phyloP scores from a whole-genome alignment of 1,140 invertebrate species.

The Dufourea novaeangliae region DNA sequence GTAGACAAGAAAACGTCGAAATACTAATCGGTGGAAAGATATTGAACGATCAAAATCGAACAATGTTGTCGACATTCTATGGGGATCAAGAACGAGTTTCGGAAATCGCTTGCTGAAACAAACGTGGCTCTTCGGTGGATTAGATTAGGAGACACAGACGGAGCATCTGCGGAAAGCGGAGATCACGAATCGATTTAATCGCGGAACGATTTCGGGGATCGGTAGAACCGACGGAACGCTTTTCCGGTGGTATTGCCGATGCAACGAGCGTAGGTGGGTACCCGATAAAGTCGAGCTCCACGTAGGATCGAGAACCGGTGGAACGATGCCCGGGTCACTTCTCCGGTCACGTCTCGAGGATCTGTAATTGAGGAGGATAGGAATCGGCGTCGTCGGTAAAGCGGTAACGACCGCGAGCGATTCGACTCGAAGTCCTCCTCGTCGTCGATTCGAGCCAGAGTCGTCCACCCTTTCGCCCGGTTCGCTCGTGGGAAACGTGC shows the following conservation, averaged over 20 bases:
- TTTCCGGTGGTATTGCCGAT: constrained; percentile 42
- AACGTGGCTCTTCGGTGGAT: constrained; percentile 17
- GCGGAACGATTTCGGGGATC: constrained; percentile 41
- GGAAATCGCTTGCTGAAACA: constrained; percentile 3
- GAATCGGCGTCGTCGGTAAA: constrained; percentile 59
- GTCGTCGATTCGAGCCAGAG: constrained; percentile 30
- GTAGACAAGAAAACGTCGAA: too few species aligned
- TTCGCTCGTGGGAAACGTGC: constrained; percentile 57
- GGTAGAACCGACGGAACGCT: constrained; percentile 4
- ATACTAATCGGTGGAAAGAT: too few species aligned
- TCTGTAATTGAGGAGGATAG: constrained; percentile 68
- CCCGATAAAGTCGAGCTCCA: constrained; percentile 37
- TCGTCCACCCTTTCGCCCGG: constrained; percentile 20
- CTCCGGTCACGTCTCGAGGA: constrained; percentile 61
- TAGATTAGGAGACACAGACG: constrained; percentile 14
- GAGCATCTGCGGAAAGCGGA: neutral
- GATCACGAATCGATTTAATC: constrained; percentile 42
- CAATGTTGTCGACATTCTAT: neutral
- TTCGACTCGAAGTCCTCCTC: constrained; percentile 24
- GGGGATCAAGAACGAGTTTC: neutral
- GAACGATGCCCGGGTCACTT: constrained; percentile 58
- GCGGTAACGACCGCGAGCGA: constrained; percentile 56
- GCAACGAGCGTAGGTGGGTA: constrained; percentile 38
- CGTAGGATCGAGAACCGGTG: constrained; percentile 36
- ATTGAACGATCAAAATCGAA: neutral